Percentiles rank a stretch among this genome's conserved stretches.
Evolutionary conservation across 2,113 vertebrate species (phyloP).

Genomic region (Argyrosomus japonicus): DNA sequence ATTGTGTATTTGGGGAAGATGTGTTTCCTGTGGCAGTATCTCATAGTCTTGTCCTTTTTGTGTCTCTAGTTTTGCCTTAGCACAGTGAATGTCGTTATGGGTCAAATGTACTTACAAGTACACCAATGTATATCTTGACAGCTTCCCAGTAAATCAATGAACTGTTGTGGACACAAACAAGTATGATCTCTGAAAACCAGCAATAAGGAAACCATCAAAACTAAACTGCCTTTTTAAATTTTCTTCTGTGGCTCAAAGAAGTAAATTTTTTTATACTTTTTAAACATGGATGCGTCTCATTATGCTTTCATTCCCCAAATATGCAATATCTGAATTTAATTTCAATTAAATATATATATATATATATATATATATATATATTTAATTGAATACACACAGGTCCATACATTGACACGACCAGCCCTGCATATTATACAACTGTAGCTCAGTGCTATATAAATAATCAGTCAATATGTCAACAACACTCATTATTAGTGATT

Average conservation of each 20-base stretch:
- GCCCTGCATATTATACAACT: neutral
- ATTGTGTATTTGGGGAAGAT: neutral
- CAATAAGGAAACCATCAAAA: neutral
- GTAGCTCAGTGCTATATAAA: neutral
- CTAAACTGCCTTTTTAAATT: conserved; percentile 5
- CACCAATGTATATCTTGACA: neutral
- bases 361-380: too few relatives aligned
- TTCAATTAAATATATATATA: too few relatives aligned
- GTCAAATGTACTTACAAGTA: neutral
- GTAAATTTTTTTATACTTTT: neutral
- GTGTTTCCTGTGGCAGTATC: neutral
- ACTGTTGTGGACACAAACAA: neutral
- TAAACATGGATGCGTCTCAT: neutral
- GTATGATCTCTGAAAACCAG: neutral
- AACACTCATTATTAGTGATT: neutral
- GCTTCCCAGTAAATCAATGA: neutral
- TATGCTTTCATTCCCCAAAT: neutral
- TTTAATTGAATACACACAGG: too few relatives aligned
- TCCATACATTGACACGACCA: neutral
- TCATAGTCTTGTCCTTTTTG: neutral
- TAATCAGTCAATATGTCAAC: neutral
- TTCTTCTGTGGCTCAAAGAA: neutral
- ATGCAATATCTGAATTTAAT: neutral
- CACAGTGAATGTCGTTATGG: neutral
- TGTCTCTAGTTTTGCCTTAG: neutral